phyloP scores from a whole-genome alignment of 2,113 vertebrate genomes.

The Aplodontia rufa region DNA sequence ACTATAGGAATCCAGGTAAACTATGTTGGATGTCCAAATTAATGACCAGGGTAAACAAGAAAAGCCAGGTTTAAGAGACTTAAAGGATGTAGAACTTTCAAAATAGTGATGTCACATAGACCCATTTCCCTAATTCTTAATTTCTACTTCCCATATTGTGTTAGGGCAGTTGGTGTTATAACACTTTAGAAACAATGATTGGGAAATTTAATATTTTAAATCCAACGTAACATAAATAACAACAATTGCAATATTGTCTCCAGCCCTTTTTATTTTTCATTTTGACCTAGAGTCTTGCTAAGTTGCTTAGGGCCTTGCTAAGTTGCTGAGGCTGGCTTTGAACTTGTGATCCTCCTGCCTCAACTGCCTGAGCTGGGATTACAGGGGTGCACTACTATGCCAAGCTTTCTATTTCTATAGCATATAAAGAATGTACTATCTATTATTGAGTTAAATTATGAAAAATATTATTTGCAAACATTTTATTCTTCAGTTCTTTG shows the following conservation, averaged over 20 bases:
- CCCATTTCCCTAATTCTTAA: not conserved
- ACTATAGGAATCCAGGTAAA: not conserved
- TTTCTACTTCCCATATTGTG: not conserved
- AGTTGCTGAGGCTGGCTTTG: no score
- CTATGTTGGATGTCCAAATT: not conserved
- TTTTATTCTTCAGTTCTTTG: not conserved
- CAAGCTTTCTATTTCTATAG: not conserved
- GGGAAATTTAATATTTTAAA: not conserved
- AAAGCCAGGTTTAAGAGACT: not conserved
- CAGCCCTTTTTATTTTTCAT: no score
- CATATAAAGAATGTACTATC: not conserved
- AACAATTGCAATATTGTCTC: not conserved
- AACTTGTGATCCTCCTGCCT: no score
- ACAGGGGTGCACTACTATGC: no score
- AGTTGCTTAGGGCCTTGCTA: no score
- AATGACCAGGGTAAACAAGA: not conserved
- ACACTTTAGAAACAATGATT: not conserved
- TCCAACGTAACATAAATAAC: not conserved
- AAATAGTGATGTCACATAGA: not conserved
- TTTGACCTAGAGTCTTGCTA: no score
- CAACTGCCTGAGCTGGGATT: no score
- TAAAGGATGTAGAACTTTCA: not conserved
- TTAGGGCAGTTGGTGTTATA: not conserved
- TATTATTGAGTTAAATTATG: not conserved
- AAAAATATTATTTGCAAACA: not conserved